Conservation (phyloP, 2,113 vertebrate genomes). For the Platichthys stellatus region DNA sequence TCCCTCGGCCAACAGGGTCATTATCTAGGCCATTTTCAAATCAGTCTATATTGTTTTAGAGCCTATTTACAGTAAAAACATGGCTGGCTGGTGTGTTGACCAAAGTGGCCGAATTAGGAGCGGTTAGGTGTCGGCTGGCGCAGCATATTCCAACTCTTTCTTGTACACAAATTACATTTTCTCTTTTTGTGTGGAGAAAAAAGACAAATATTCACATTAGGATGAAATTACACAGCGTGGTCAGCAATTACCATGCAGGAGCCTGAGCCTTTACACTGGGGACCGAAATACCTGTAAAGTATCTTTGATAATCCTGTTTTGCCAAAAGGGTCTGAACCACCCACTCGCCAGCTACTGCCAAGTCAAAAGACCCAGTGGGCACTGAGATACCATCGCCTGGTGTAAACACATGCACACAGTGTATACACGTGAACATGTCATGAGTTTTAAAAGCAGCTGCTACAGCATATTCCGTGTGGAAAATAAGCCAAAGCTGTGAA, state of each 20-base stretch:
- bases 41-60: constrained; percentile 69
- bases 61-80: constrained; percentile 34
- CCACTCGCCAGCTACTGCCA: constrained; percentile 53
- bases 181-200: constrained; percentile 32
- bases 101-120: constrained; percentile 38
- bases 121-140: constrained; percentile 8
- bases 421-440: constrained; percentile 30
- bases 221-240: constrained; percentile 53
- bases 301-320: constrained; percentile 67
- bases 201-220: constrained; percentile 53
- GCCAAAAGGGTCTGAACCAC: constrained; percentile 40
- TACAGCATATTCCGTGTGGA: background rate
- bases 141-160: background rate
- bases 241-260: constrained; percentile 51
- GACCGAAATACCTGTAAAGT: constrained; percentile 52
- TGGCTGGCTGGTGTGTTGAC: constrained; percentile 22
- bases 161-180: constrained; percentile 19
- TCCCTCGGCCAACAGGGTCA: constrained; percentile 63
- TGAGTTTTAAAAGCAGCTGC: constrained; percentile 33
- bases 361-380: constrained; percentile 48
- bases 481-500: background rate
- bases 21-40: constrained; percentile 71
- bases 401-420: constrained; percentile 36
- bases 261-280: constrained; percentile 33
- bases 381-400: constrained; percentile 11